Evolutionary conservation across 2,113 vertebrate genomes (phyloP).

Genomic region (Aramus guarauna): DNA sequence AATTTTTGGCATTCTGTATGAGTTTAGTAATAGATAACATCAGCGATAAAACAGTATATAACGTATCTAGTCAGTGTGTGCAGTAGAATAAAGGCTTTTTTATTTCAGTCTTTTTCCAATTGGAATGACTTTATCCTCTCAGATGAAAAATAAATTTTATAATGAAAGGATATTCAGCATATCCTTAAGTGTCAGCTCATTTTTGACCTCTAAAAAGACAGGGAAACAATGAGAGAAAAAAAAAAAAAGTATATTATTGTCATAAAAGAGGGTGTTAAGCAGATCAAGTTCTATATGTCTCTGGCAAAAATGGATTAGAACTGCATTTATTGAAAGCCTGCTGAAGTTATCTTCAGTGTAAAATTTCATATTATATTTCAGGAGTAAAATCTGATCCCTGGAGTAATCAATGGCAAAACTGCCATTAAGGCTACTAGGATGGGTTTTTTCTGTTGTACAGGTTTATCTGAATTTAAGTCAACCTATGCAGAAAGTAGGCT

Average conservation of each 20-base stretch:
- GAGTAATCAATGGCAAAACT: neutral
- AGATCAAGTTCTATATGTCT: neutral
- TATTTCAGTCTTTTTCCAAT: neutral
- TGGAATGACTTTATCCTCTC: neutral
- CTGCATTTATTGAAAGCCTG: neutral
- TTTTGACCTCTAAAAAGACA: neutral
- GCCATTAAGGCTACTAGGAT: neutral
- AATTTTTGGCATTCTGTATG: neutral
- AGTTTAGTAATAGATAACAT: neutral
- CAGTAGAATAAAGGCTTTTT: neutral
- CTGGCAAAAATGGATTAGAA: neutral
- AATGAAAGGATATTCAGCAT: neutral
- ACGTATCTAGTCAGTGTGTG: neutral
- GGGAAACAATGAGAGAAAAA: neutral
- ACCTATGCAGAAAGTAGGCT: neutral
- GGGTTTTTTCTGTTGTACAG: neutral
- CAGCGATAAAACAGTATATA: neutral
- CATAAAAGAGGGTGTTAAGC: neutral
- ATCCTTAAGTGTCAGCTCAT: neutral
- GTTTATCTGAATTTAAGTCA: neutral
- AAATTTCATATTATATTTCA: neutral
- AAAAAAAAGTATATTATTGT: neutral
- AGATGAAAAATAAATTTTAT: neutral
- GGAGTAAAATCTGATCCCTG: neutral
- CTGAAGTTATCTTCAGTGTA: neutral